Base-by-base conservation (phyloP, 1,140 invertebrate genomes). In the Pachypsylla venusta region DNA sequence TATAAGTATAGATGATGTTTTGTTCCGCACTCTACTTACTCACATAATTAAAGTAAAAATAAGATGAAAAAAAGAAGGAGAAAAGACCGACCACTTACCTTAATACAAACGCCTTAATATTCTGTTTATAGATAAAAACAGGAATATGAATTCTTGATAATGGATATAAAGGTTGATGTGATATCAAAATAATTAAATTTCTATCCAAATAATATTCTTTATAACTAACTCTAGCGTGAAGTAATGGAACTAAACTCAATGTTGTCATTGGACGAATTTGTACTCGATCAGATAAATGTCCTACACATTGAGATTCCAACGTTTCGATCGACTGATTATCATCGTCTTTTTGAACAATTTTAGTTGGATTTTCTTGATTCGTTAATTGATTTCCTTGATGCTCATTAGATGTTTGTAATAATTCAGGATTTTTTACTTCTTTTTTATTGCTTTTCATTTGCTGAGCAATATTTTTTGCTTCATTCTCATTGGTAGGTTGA, bases 91-190 rank as follows among this genome's bases (percentile, higher is more conserved):
- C 2, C 25, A 72, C 76, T 77, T 72, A 90, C 88, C 83, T 85
- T 62, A 93, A 79, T 62, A 88, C 81, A 67, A 94, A 86, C 2
- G 85, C 82, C 48, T 85, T 79, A 58, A 92, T 76, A 13, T 73
- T 67, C 27, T 75, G 73, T 27, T 69, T 71, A 65, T 87, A 82
- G n/a, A 92, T 75, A 67, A 88, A 89, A 1, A 89, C 88, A 1
- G 89, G 87, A 1, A 92, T 78, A 70, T 92, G 87, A 39, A 93
- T 74, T 63, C 85, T 81, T n/a, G 88, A 89, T 64, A 87, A 80
- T 1, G 89, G 89, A 73, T 91, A 92, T 2, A 93, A 72, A 0
- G 87, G 83, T 25, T 83, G 82, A 67, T 91, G 83, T 0, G 90
- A 89, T n/a, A 92, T 74, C n/a, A 92, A 71, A n/a, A 93, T 79